These are phyloP conservation scores for Habroteleia sp. DNA, from an alignment of 2,888 invertebrate genomes.

Conservation along the genomic window DNA sequence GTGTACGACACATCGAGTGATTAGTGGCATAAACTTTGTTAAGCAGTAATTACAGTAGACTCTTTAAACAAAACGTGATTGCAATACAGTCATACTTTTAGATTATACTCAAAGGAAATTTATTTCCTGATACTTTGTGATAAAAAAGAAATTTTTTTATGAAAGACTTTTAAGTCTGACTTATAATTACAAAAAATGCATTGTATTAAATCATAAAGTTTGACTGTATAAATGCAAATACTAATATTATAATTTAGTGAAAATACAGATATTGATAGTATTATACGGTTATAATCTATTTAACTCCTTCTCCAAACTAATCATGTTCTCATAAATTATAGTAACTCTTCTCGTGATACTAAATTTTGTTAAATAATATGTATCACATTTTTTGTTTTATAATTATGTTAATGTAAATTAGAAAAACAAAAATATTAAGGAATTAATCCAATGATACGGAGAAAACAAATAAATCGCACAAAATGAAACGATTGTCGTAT, in stretches of 20 bases:
- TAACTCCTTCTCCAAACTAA: constrained; percentile 54
- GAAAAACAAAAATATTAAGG: neutral
- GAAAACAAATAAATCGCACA: constrained; percentile 15
- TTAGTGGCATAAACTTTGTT: constrained; percentile 59
- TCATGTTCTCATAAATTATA: constrained; percentile 31
- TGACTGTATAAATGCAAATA: constrained; percentile 56
- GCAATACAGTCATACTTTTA: constrained; percentile 61
- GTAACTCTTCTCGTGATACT: constrained; percentile 24
- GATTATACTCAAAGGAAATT: constrained; percentile 51
- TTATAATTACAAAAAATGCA: constrained; percentile 35
- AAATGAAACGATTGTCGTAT: no score
- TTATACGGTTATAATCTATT: constrained; percentile 56
- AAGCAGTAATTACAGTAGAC: constrained; percentile 60
- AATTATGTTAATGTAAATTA: constrained; percentile 5
- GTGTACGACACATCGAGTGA: constrained; percentile 60
- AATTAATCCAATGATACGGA: constrained; percentile 2
- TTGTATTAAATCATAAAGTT: constrained; percentile 44
- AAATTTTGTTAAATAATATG: constrained; percentile 10
- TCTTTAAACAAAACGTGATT: constrained; percentile 58
- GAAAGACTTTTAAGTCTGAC: constrained; percentile 44
- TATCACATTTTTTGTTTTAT: constrained; percentile 10
- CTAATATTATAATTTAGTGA: constrained; percentile 62
- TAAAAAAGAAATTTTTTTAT: constrained; percentile 50
- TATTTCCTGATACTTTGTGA: constrained; percentile 58
- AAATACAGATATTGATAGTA: constrained; percentile 63